Evolutionary conservation across 2,888 invertebrate species (phyloP), one percentile per base, ranked within the genome.

Genomic region (Rotaria macrura): DNA sequence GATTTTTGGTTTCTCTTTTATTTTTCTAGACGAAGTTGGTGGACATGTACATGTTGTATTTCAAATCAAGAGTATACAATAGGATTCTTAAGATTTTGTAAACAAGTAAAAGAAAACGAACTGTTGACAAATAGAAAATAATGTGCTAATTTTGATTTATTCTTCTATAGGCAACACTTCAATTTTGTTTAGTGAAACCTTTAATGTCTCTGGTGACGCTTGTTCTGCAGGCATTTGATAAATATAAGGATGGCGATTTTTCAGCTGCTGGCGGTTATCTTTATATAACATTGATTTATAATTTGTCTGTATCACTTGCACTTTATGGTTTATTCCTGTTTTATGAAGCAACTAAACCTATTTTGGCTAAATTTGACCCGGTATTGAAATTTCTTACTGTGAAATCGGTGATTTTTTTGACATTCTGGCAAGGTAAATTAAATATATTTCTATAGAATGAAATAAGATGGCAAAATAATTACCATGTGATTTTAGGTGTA

Each of bases 331-430:
- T 99, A 88, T 96, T 99, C 92, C 93, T 99, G 89, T 99, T 99
- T 92, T 97, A 99, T 96, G 89, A 84, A 86, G 98, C 98, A 88
- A 98, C 98, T 10, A 93, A 95, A 88, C 98, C 98, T 91, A 94
- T 99, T 89, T 93, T 99, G 88, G 95, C 95, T 87, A 97, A 98
- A 0, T 99, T 96, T 91, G 97, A 98, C 88, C 99, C 99, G 2
- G 96, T 99, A 86, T 93, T 98, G 89, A 99, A 99, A 92, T 99
- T 99, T 93, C 96, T 96, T 92, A 98, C 97, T 86, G 96, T 99
- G 88, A 99, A 99, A 91, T 96, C 97, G 87, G 96, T 99, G 89
- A 98, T 99, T 92, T 99, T 99, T 92, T 93, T 99, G 89, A 98
- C 98, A 84, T 99, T 99, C 92, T 99, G 99, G 99, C 99, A 99